Evolutionary conservation across 2,888 invertebrate species (phyloP), one percentile per base, ranked within the genome.

Genomic region (Orchesellides sinensis): DNA sequence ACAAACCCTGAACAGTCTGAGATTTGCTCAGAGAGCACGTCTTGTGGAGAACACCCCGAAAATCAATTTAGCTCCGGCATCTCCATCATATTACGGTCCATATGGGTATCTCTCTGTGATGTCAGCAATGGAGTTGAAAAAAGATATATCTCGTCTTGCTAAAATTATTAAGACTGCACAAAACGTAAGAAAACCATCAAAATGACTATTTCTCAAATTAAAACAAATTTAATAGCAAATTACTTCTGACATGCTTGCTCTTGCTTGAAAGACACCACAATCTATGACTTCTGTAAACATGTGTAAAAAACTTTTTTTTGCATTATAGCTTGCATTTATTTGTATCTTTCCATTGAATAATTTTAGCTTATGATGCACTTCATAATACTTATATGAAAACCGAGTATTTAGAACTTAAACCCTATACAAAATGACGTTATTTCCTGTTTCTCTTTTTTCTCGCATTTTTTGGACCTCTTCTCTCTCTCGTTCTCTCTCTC

Each of bases 1-100:
- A 88, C 95, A 96, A 90, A 95, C 95, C 8, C 92, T 95, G 66
- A 95, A 94, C 88, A 95, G 95, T n/a, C 91, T 96, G 61, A 92
- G 95, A 83, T 95, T 95, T 92, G 95, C 95, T 80, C 94, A 94
- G 88, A 91, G 94, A 83, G 95, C 95, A 87, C 93, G 95, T 85
- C 93, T 93, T 88, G 93, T 95, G 69, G 91, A 93, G 88, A 93
- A 93, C 89, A 91, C 91, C 88, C 93, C 93, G 69, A 91, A 92
- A 87, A 91, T 93, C 86, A 93, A 93, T 63, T 45, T 84, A 5
- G 70, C 73, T 23, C 19, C 49, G 8, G 29, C 73, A 0, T 49
- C 75, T 21, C 65, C 77, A n/a, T 69, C 66, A 17, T 73, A 47
- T 35, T 56, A 56, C 27, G 72, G 70, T n/a, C 77, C 83, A 10